phyloP scores from a whole-genome alignment of 1,140 invertebrate species.

The Lasioglossum albipes region DNA sequence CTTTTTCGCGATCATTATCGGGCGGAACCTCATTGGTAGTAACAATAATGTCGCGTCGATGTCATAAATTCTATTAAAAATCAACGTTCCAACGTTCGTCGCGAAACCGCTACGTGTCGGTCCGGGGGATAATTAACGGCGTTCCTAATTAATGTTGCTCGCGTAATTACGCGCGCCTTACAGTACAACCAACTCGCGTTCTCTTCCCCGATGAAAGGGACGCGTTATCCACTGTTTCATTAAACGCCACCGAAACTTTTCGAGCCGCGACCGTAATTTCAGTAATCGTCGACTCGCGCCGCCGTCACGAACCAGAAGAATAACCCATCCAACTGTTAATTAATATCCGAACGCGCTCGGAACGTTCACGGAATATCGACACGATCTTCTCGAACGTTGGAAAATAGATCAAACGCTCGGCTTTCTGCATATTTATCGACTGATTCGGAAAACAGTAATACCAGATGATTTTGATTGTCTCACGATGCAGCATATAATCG shows the following conservation, averaged over 20 bases:
- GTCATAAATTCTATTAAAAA: background rate
- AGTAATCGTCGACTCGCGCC: background rate
- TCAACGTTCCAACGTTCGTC: constrained; percentile 34
- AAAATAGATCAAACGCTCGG: too few species aligned
- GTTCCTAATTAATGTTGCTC: constrained; percentile 55
- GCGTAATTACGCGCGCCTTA: constrained; percentile 48
- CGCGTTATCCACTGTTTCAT: background rate
- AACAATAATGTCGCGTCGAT: too few species aligned
- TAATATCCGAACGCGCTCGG: background rate
- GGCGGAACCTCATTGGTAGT: too few species aligned
- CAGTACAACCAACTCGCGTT: constrained; percentile 13
- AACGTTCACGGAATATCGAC: background rate
- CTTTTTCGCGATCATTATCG: too few species aligned
- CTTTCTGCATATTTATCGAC: too few species aligned
- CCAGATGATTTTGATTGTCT: too few species aligned
- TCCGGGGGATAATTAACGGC: constrained; percentile 54
- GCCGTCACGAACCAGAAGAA: background rate
- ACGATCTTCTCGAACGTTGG: background rate
- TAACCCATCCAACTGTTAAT: background rate
- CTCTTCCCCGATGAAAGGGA: too few species aligned
- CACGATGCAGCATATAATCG: too few species aligned
- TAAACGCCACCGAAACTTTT: constrained; percentile 11
- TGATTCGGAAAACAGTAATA: too few species aligned
- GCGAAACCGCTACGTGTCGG: background rate
- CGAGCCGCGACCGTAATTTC: background rate